phyloP scores from a whole-genome alignment of 2,888 invertebrate genomes.

The Empis livida region DNA sequence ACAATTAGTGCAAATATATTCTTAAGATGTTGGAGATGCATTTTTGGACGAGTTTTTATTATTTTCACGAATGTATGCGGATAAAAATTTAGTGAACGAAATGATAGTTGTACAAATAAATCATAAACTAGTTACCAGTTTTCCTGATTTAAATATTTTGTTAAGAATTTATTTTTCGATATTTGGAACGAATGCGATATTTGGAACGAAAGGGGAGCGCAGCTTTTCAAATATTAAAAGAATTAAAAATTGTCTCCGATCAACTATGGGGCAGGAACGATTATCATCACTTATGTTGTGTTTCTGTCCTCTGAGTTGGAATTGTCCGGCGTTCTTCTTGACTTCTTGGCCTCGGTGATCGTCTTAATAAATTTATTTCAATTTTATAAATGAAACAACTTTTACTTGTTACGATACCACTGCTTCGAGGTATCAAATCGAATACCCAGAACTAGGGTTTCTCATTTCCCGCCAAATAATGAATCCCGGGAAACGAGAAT shows the following conservation, averaged over 20 bases:
- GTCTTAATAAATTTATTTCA: too few species aligned
- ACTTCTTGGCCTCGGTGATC: too few species aligned
- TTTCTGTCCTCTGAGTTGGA: too few species aligned
- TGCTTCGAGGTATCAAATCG: too few species aligned
- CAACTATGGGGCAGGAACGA: not conserved
- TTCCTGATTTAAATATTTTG: not conserved
- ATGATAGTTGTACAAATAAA: not conserved
- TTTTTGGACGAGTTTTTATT: not conserved
- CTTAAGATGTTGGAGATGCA: too few species aligned
- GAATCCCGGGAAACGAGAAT: not conserved
- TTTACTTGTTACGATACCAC: too few species aligned
- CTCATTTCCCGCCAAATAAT: slow-evolving; percentile 1
- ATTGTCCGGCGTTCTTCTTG: too few species aligned
- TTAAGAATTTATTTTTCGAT: not conserved
- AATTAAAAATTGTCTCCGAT: not conserved
- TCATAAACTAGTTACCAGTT: not conserved
- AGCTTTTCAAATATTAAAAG: not conserved
- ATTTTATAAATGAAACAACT: too few species aligned
- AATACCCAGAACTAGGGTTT: not conserved
- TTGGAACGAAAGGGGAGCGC: not conserved
- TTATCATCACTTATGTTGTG: too few species aligned
- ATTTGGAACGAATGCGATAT: too few species aligned
- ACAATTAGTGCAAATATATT: not conserved
- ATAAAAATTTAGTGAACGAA: not conserved
- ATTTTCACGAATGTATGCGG: not conserved